Evolutionary conservation across 2,797 vertebrate species (phyloP).

Genomic region (Diplodus sargus): DNA sequence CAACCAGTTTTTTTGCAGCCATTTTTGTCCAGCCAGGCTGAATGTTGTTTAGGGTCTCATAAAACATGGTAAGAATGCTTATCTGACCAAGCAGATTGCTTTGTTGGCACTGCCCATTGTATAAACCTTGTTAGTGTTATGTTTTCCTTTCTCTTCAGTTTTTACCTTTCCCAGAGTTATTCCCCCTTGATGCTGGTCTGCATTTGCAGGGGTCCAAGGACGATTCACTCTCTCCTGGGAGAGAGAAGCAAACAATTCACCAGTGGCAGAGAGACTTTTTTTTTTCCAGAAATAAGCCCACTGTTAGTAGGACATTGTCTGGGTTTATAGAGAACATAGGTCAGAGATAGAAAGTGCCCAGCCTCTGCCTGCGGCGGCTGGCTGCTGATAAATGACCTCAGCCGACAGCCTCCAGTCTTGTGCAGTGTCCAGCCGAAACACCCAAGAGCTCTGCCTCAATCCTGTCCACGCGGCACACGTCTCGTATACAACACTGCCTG

Average conservation of each 20-base stretch:
- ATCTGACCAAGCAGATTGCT: slow-evolving; percentile 63
- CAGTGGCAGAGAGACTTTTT: slow-evolving; percentile 54
- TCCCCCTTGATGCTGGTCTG: slow-evolving; percentile 47
- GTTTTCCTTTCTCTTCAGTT: slow-evolving; percentile 34
- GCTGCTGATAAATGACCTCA: slow-evolving; percentile 73
- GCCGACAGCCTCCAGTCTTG: slow-evolving; percentile 59
- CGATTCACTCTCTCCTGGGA: slow-evolving; percentile 45
- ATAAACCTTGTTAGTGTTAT: slow-evolving; percentile 60
- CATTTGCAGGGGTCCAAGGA: slow-evolving; percentile 51
- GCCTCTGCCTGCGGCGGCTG: slow-evolving; percentile 50
- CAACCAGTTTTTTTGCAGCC: slow-evolving; percentile 20
- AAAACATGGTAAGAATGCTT: slow-evolving; percentile 54
- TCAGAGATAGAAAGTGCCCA: slow-evolving; percentile 65
- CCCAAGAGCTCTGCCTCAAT: slow-evolving; percentile 46
- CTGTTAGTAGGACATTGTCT: slow-evolving; percentile 66
- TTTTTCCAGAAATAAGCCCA: slow-evolving; percentile 25
- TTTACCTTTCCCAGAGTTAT: slow-evolving; percentile 53
- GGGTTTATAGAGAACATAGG: slow-evolving; percentile 70
- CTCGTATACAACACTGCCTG: slow-evolving; percentile 28
- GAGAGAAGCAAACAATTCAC: slow-evolving; percentile 59
- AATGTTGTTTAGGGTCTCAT: slow-evolving; percentile 53
- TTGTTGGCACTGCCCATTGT: slow-evolving; percentile 51
- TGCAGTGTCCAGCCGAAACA: slow-evolving; percentile 60
- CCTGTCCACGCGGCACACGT: slow-evolving; percentile 36
- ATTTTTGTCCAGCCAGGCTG: slow-evolving; percentile 33